phyloP scores from a whole-genome alignment of 2,113 vertebrate species.

The Pedionomus torquatus region DNA sequence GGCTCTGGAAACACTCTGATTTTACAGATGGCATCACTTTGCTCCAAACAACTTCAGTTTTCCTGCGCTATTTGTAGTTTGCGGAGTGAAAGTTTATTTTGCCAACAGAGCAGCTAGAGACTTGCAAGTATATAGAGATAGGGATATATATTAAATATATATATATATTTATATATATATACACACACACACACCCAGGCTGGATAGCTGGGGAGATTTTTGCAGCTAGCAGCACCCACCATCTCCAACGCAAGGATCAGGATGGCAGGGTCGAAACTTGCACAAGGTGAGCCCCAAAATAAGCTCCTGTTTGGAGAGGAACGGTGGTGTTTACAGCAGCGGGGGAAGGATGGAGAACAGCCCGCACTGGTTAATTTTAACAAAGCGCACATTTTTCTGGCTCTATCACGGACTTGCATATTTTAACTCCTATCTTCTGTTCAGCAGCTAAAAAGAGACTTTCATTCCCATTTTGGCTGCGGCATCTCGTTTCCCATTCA shows the following conservation, averaged over 20 bases:
- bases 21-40: background rate
- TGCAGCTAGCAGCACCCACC: background rate
- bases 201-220: background rate
- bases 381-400: constrained; percentile 52
- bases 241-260: background rate
- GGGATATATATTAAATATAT: too few relatives aligned
- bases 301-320: background rate
- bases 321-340: background rate
- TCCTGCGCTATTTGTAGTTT: background rate
- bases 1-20: background rate
- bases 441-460: constrained; percentile 72
- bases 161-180: background rate
- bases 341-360: constrained; percentile 30
- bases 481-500: background rate
- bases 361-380: constrained; percentile 32
- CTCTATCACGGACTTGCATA: background rate
- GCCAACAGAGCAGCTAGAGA: background rate
- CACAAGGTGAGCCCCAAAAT: background rate
- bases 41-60: fast-evolving
- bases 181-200: background rate
- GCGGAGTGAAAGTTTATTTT: background rate
- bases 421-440: constrained; percentile 69
- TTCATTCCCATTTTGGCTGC: constrained; percentile 68
- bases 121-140: too few relatives aligned
- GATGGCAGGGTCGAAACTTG: background rate